phyloP scores from a whole-genome alignment of 2,113 vertebrate species.

The Puffinus mauretanicus region DNA sequence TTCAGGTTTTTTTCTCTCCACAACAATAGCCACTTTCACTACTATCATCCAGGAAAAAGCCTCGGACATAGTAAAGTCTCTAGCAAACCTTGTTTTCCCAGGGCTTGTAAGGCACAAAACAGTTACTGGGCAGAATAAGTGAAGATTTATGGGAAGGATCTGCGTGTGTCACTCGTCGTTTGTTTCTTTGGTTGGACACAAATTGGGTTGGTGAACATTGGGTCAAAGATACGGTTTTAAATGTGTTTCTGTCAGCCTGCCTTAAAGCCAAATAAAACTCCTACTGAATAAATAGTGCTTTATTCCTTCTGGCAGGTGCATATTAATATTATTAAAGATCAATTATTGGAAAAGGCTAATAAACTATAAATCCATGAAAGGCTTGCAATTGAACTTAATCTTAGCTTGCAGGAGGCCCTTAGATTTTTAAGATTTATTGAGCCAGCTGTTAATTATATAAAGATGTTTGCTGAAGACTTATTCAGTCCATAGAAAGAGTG shows the following conservation, averaged over 20 bases:
- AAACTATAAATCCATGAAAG: constrained; percentile 8
- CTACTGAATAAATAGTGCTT: neutral
- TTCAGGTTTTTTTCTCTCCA: neutral
- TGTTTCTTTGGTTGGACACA: neutral
- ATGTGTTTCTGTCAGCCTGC: neutral
- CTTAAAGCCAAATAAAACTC: constrained; percentile 32
- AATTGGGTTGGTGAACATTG: neutral
- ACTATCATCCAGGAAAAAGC: neutral
- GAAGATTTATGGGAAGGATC: neutral
- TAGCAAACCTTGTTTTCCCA: neutral
- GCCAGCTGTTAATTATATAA: constrained; percentile 18
- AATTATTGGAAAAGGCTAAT: constrained; percentile 50
- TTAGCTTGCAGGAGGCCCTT: constrained; percentile 30
- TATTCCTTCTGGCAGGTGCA: constrained; percentile 5
- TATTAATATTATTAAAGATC: constrained; percentile 31
- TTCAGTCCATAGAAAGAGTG: neutral
- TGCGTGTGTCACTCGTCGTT: neutral
- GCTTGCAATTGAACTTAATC: constrained; percentile 27
- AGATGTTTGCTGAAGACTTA: constrained; percentile 1
- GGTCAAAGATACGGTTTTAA: neutral
- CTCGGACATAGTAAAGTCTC: neutral
- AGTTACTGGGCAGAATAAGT: neutral
- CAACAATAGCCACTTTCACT: neutral
- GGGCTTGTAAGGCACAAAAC: neutral
- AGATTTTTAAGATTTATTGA: constrained; percentile 37